These are phyloP conservation scores for Hylomyscus alleni DNA, from an alignment of 2,797 vertebrate species.

Conservation along the genomic window DNA sequence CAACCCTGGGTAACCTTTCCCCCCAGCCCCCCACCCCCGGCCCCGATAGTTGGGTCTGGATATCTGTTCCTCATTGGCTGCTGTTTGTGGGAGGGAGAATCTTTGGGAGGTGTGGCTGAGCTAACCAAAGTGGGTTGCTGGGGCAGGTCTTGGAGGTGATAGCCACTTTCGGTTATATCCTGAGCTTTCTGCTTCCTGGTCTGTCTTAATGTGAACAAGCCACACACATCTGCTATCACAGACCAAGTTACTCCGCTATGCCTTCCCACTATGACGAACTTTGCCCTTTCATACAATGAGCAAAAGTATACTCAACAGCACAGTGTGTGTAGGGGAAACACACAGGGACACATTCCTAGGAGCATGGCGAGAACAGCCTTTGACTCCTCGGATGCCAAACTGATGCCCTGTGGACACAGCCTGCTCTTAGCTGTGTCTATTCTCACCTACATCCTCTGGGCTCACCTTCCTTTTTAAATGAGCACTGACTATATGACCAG, in stretches of 20 bases:
- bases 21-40: too few relatives aligned
- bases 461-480: not conserved
- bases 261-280: not conserved
- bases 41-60: not conserved
- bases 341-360: fast-evolving
- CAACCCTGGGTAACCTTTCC: too few relatives aligned
- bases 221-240: not conserved
- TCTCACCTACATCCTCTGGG: not conserved
- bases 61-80: not conserved
- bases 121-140: not conserved
- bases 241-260: not conserved
- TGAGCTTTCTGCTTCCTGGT: not conserved
- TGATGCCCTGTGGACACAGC: fast-evolving
- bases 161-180: not conserved
- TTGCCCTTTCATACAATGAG: not conserved
- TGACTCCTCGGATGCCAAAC: not conserved
- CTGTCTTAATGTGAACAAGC: not conserved
- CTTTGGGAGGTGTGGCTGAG: not conserved
- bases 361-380: not conserved
- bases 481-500: not conserved
- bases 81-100: not conserved
- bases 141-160: not conserved
- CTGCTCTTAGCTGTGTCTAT: not conserved
- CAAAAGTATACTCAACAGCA: not conserved
- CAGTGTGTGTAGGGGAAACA: fast-evolving